Percentiles rank a stretch among this genome's conserved stretches.
phyloP scores from a whole-genome alignment of 92 coral and sea anemone genomes.

The Pocillopora grandis region DNA sequence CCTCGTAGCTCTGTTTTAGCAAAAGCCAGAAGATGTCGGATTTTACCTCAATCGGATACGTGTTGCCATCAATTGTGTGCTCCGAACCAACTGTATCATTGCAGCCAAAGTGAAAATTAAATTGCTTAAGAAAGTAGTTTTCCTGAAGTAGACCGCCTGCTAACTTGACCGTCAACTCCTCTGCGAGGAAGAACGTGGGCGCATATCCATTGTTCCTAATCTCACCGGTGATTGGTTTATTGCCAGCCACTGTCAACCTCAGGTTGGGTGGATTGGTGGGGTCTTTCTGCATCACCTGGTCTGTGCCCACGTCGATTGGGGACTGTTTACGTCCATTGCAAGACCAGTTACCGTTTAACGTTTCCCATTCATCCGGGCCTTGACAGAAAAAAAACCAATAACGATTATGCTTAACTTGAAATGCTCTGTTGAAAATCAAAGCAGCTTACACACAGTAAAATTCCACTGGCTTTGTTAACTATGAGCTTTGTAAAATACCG shows the following conservation, averaged over 20 bases:
- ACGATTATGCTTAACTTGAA: not conserved
- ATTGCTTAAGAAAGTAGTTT: conserved; percentile 55
- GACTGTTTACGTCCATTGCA: conserved; percentile 54
- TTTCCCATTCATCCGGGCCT: conserved; percentile 69
- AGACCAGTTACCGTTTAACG: conserved; percentile 46
- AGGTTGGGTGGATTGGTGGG: conserved; percentile 60
- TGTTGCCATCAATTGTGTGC: conserved; percentile 70
- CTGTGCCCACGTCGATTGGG: conserved; percentile 44
- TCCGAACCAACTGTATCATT: conserved; percentile 64
- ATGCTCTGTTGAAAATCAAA: not conserved
- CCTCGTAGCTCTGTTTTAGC: too few species aligned
- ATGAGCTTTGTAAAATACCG: too few species aligned
- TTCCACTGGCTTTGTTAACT: too few species aligned
- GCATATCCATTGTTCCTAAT: conserved; percentile 60
- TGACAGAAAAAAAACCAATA: not conserved
- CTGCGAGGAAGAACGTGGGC: conserved; percentile 50
- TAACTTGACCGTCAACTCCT: conserved; percentile 42
- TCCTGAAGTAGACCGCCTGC: conserved; percentile 60
- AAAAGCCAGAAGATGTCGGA: not conserved
- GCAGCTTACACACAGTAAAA: not conserved
- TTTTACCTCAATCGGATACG: conserved; percentile 65
- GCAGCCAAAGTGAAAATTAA: conserved; percentile 73
- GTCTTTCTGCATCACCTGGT: conserved; percentile 53
- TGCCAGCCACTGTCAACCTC: conserved; percentile 54
- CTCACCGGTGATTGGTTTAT: conserved; percentile 59